Base-by-base conservation (phyloP, 2,113 vertebrate species). In the Agelaius phoeniceus region DNA sequence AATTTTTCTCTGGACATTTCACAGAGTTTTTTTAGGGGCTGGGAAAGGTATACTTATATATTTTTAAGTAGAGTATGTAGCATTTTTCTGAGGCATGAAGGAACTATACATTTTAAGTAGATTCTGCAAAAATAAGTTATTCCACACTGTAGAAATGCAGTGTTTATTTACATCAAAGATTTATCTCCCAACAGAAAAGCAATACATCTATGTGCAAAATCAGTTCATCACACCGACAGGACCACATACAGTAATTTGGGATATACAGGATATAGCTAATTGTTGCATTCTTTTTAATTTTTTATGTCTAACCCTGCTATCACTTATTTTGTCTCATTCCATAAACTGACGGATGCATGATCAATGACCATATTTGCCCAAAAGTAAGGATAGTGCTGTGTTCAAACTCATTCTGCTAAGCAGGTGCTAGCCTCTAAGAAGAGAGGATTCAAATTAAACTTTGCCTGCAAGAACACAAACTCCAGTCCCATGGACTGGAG, bases 21-120 rank as follows among this genome's bases (percentile, higher is more conserved):
- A 63, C 3, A 43, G 19, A 7, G 3, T 5, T 4, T 54, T 49
- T 57, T 13, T 20, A 2, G 2, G 10, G 3, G 12, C 6, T 27
- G 26, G 6, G 11, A 2, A 7, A 13, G 4, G 18, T 28, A 6
- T 22, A 37, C 17, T 10, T 62, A 7, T 5, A 58, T 17, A 9
- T 21, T 77, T 66, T 83, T 21, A 62, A 92, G 61, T 24, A 6
- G 11, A 67, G 15, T 10, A 59, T 11, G 3, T 35, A 67, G 55
- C 7, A 41, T 21, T 71, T 31, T 59, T 48, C 48, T 89, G 87
- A 80, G 14, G 8, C 33, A 62, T 17, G 10, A 74, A 68, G 8
- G 0, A 1, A 71, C 31, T 14, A 49, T 0, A 2, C 4, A 59
- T 63, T 87, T 78, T n/a, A 73, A 89, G 30, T 11, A 57, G 7